Base-by-base conservation (phyloP, 92 coral and sea anemone species). In the Palythoa caribaeorum region DNA sequence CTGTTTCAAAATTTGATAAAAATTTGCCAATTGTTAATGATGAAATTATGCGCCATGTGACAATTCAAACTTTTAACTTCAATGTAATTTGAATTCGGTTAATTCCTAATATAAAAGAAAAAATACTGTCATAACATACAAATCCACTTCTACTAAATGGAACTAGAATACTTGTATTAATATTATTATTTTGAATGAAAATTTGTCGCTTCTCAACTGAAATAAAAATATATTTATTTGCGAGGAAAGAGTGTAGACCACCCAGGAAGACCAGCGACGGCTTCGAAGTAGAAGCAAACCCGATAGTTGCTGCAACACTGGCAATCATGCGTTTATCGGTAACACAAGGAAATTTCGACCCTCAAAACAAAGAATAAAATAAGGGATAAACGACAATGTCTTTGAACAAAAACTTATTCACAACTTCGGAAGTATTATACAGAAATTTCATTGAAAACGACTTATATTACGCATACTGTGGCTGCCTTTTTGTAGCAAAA, bases 381-480 rank as follows among this genome's bases (percentile, higher is more conserved):
- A 76, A 76, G 12, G 80, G 80, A 76, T 63, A 76, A 76, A 47
- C 80, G 17, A 77, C 68, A 77, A 77, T 77, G 12, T 77, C 83
- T 77, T 77, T 77, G 83, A 77, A 77, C 14, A 77, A 77, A 77
- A 77, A 77, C 53, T 77, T 77, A 77, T 77, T 77, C 21, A 77
- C 83, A 77, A 77, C n/a, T 77, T 77, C 83, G 68, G 68, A 77
- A 48, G 83, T 77, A 77, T 77, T 77, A 55, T 50, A 76, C 79
- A 9, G 79, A 76, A 76, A 76, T 76, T 76, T 76, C 79, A 76
- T 76, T 76, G 15, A 76, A 76, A 76, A 76, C 79, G 79, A 76
- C 79, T 9, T 9, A 76, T 57, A 57, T 57, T 11, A 57, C 62
- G n/a, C n/a, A n/a, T n/a, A n/a, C n/a, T n/a, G n/a, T n/a, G n/a